Evolutionary conservation across 2,797 vertebrate genomes (phyloP).

Genomic region (Acanthurus tractus): DNA sequence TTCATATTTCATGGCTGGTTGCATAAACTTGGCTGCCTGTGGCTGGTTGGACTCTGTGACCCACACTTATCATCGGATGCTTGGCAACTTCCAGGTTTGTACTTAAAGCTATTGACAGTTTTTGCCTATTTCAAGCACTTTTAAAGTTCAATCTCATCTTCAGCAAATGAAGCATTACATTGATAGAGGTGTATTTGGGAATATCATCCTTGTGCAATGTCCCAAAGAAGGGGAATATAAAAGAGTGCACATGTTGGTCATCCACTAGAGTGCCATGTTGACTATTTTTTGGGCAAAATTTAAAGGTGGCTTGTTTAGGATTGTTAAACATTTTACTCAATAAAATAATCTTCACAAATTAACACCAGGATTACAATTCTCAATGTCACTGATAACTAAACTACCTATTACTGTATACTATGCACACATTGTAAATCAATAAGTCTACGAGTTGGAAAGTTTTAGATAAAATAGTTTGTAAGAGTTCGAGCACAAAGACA

Average conservation of each 20-base stretch:
- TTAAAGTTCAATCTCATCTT: constrained; percentile 16
- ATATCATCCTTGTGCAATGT: background rate
- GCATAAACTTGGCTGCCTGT: background rate
- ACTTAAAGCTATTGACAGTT: background rate
- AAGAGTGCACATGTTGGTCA: background rate
- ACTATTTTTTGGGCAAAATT: no score
- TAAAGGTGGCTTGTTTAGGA: no score
- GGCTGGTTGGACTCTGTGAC: constrained; percentile 14
- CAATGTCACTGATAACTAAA: no score
- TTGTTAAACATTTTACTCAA: no score
- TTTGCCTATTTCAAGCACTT: constrained; percentile 13
- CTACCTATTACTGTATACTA: no score
- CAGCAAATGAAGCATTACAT: background rate
- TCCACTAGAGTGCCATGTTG: no score
- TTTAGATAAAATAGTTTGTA: no score
- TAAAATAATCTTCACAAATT: no score
- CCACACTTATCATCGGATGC: constrained; percentile 17
- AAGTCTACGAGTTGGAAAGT: no score
- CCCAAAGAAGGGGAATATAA: background rate
- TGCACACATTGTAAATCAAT: no score
- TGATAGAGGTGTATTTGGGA: background rate
- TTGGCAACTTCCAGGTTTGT: constrained; percentile 33
- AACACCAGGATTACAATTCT: no score
- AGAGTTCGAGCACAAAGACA: no score
- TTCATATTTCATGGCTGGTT: constrained; percentile 8